These are phyloP conservation scores for Prunella fulvescens DNA, from an alignment of 2,113 vertebrate species.

Conservation along the genomic window DNA sequence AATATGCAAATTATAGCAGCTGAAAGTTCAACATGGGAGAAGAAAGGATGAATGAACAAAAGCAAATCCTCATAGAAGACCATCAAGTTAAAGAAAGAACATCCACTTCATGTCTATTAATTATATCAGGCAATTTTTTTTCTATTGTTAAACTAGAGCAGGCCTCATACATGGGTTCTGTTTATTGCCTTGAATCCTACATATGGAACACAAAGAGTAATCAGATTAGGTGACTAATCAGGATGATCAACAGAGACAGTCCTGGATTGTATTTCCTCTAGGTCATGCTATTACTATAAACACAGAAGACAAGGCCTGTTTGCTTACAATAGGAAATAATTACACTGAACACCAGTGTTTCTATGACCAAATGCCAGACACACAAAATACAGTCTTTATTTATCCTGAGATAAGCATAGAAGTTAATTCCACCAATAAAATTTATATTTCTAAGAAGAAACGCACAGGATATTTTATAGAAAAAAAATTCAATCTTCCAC, in stretches of 20 bases:
- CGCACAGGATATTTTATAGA: background rate
- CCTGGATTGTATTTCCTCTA: constrained; percentile 18
- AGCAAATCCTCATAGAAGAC: background rate
- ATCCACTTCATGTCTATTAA: background rate
- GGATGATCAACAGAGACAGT: constrained; percentile 49
- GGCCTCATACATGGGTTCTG: background rate
- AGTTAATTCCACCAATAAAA: background rate
- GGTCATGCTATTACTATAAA: constrained; percentile 50
- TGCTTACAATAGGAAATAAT: constrained; percentile 8
- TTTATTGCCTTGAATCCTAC: constrained; percentile 61
- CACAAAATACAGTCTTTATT: background rate
- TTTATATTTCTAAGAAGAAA: background rate
- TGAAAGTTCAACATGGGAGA: background rate
- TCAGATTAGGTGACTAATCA: constrained; percentile 77
- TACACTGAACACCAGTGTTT: background rate
- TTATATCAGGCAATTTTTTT: background rate
- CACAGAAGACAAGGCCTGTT: background rate
- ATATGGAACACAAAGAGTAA: constrained; percentile 73
- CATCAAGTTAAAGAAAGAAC: background rate
- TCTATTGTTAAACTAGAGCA: constrained; percentile 11
- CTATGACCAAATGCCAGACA: background rate
- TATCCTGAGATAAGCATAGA: background rate
- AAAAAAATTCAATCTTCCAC: background rate
- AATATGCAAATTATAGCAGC: background rate
- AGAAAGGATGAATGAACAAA: background rate